Conservation (phyloP, 2,113 vertebrate genomes). For the Dolichotis patagonum region DNA sequence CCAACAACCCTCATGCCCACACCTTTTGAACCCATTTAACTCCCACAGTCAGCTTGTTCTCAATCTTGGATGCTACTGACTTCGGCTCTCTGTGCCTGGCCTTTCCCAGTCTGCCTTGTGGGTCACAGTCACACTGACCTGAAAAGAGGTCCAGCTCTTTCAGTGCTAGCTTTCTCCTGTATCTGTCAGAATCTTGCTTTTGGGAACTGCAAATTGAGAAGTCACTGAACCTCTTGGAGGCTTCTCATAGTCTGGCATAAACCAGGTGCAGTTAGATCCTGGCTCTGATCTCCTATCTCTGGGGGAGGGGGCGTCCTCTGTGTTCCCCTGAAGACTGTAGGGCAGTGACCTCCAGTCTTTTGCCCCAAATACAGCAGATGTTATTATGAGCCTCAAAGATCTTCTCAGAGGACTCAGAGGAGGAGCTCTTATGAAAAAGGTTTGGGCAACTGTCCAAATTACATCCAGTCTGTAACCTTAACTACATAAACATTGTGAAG, state of each 20-base stretch:
- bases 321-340: neutral
- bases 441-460: constrained; percentile 18
- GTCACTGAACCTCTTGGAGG: neutral
- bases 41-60: neutral
- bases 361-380: neutral
- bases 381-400: neutral
- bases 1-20: neutral
- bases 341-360: neutral
- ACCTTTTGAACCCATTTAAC: neutral
- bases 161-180: neutral
- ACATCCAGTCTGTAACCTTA: constrained; percentile 1
- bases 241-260: neutral
- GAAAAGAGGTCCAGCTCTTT: neutral
- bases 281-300: neutral
- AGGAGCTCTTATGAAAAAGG: constrained; percentile 15
- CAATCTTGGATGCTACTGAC: neutral
- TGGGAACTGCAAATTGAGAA: neutral
- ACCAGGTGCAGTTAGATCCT: neutral
- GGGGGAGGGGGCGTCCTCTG: neutral
- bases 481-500: neutral
- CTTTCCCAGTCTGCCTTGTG: neutral
- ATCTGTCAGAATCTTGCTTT: neutral
- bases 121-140: neutral
- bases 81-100: neutral
- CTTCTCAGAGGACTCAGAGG: neutral